These are phyloP conservation scores for Tipula vernalis DNA, from an alignment of 2,888 invertebrate genomes.

Conservation along the genomic window DNA sequence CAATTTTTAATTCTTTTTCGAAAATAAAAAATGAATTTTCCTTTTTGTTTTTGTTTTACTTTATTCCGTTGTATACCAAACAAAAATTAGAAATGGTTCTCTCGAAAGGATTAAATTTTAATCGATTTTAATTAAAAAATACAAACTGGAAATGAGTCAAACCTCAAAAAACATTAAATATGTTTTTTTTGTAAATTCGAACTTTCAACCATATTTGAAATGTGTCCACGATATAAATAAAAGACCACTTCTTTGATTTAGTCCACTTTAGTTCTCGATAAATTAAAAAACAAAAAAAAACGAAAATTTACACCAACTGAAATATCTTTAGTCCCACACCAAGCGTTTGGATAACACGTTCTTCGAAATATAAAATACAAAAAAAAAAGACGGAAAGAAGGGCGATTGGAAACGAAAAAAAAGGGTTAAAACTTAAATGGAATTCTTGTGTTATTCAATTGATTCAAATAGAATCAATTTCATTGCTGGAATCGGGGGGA, in stretches of 20 bases:
- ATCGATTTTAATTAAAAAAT: neutral
- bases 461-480: slow-evolving; percentile 19
- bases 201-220: neutral
- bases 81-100: neutral
- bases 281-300: neutral
- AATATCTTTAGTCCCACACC: neutral
- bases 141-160: neutral
- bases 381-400: neutral
- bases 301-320: neutral
- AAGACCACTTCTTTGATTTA: neutral
- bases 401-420: slow-evolving; percentile 12
- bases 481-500: neutral
- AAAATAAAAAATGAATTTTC: neutral
- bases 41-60: neutral
- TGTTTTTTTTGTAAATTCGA: neutral
- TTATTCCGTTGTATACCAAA: neutral
- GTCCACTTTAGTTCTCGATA: neutral
- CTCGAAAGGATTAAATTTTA: neutral
- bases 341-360: neutral
- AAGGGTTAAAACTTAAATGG: slow-evolving; percentile 20
- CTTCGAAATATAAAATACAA: neutral
- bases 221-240: neutral
- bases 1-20: slow-evolving; percentile 4
- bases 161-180: neutral
- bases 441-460: slow-evolving; percentile 19